Evolutionary conservation across 2,797 vertebrate species (phyloP), one percentile per base, ranked within the genome.

Genomic region (Erpetoichthys calabaricus): DNA sequence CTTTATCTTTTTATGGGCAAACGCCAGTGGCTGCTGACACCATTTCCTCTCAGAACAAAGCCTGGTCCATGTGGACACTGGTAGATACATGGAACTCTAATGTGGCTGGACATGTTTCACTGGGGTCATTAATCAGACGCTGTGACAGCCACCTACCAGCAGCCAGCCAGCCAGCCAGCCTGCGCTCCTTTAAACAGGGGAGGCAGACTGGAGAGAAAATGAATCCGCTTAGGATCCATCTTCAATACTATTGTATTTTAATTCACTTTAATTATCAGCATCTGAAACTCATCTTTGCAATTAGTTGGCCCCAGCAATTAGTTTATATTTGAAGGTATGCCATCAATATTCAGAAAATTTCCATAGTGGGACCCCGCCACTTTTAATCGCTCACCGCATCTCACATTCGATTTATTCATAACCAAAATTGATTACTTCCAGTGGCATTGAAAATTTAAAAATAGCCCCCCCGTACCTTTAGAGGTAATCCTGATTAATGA

Each of bases 1-100:
- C 94, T 99, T 98, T 97, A 95, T 98, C 92, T 98, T 96, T 97
- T 95, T 97, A 94, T 92, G 90, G 89, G 91, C 91, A 92, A 91
- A 91, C 86, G 85, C 89, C 88, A 87, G 85, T 85, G 89, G 87
- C 90, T 86, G 89, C 90, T 93, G 93, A 98, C 92, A 98, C 92
- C 84, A 92, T 93, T 98, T 99, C 94, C 94, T 96, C 84, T 55
- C 89, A 92, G 94, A 96, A 98, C 93, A 99, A 98, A 99, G 93
- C 89, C 86, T 72, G 84, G 90, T 88, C 92, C 84, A 68, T 84
- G 86, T 89, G 90, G 92, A 93, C 86, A 80, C 73, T 74, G 78
- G 85, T 84, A 94, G 94, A 98, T 95, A 96, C 96, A 97, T 92
- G 89, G 89, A 86, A 85, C 84, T 87, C 91, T 98, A 98, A 99